Conservation (phyloP, 92 coral and sea anemone genomes). For the Scolanthus callimorphus region DNA sequence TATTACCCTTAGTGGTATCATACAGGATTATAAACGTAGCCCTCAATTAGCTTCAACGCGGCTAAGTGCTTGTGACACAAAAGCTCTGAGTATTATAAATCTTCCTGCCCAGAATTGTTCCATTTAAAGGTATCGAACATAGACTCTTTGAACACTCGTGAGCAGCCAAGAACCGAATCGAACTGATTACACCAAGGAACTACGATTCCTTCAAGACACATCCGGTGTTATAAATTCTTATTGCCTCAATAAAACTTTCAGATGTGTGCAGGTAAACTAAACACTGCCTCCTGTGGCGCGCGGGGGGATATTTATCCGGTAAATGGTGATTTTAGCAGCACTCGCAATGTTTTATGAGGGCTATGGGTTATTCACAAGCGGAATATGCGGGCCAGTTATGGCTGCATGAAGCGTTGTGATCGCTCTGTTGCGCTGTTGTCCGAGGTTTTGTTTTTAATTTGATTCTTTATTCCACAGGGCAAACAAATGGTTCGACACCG, state of each 20-base stretch:
- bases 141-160: not conserved
- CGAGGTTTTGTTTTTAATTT: too few relatives aligned
- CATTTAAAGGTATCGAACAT: too few relatives aligned
- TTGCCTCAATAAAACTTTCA: not conserved
- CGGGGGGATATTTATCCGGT: not conserved
- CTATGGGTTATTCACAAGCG: too few relatives aligned
- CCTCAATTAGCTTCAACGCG: conserved; percentile 67
- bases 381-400: too few relatives aligned
- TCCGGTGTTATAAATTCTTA: conserved; percentile 55
- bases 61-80: conserved; percentile 66
- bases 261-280: not conserved
- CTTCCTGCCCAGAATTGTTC: too few relatives aligned
- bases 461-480: conserved; percentile 66
- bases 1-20: not conserved
- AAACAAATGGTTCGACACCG: conserved; percentile 62
- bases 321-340: too few relatives aligned
- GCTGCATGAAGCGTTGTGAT: too few relatives aligned
- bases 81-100: too few relatives aligned
- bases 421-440: too few relatives aligned
- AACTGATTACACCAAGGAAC: conserved; percentile 11
- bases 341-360: too few relatives aligned
- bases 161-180: not conserved
- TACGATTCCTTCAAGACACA: conserved; percentile 49
- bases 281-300: not conserved
- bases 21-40: conserved; percentile 12